Evolutionary conservation across 2,888 invertebrate genomes (phyloP).

Genomic region (Salpingus planirostris): DNA sequence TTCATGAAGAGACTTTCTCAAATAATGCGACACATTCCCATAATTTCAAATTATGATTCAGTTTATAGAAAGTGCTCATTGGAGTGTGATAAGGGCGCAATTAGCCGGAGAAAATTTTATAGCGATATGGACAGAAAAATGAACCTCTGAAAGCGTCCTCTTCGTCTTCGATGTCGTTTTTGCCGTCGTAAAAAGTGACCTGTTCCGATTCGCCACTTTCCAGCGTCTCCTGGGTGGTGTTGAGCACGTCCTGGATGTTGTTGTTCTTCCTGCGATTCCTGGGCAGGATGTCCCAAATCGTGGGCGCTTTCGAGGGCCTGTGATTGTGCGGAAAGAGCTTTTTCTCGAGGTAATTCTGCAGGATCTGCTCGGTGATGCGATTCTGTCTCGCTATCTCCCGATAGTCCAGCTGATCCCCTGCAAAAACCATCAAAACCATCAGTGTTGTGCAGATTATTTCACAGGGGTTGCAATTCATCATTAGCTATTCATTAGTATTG

Average conservation of each 20-base stretch:
- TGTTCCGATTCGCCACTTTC: constrained; percentile 66
- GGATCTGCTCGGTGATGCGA: constrained; percentile 66
- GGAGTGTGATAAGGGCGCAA: too few species aligned
- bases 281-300: constrained; percentile 58
- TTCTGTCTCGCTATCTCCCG: constrained; percentile 65
- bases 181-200: constrained; percentile 48
- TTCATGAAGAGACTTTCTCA: too few species aligned
- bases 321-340: constrained; percentile 52
- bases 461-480: constrained; percentile 1
- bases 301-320: constrained; percentile 45
- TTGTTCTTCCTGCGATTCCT: constrained; percentile 30
- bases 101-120: too few species aligned
- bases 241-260: constrained; percentile 29
- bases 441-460: constrained; percentile 13
- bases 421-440: constrained; percentile 25
- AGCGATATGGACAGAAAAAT: too few species aligned
- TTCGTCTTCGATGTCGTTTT: constrained; percentile 45
- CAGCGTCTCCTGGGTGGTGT: constrained; percentile 42
- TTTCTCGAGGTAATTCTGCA: constrained; percentile 64
- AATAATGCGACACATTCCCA: too few species aligned
- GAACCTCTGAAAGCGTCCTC: constrained; percentile 41
- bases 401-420: constrained; percentile 33
- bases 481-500: constrained; percentile 5
- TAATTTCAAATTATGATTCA: too few species aligned
- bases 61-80: too few species aligned